Base-by-base conservation (phyloP, 1,140 invertebrate species). In the Drosophila punjabiensis region DNA sequence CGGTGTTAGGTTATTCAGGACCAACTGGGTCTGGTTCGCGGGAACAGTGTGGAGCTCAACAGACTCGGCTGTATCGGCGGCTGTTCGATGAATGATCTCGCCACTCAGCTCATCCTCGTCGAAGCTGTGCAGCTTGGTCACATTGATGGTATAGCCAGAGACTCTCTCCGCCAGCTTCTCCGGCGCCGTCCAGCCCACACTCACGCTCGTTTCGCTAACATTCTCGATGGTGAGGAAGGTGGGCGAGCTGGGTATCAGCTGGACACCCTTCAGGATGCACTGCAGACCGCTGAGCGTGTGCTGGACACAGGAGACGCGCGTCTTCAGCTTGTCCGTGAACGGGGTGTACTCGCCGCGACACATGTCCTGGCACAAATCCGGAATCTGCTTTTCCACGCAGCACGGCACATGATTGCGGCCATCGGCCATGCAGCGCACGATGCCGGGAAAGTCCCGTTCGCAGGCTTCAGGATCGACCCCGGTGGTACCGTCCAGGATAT, bases 371-470 rank as follows among this genome's bases (percentile, higher is more conserved):
- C 97, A 97, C 61, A 97, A 95, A 92, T 97, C 96, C 0, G 97
- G 97, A 20, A 97, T 96, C 56, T 95, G 94, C 92, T 97, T 96
- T 69, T 96, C 95, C 18, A 96, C 95, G 87, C 97, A 97, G 92
- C 97, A 97, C 0, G 97, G 97, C 41, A 97, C 96, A 93, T 97
- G 97, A 93, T 97, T 97, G 30, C 96, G 94, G 1, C 96, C 96
- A 93, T 97, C 97, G 81, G 95, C 95, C 95, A 96, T 96, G 81
- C 95, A 96, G 33, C 94, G 95, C 14, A 97, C 96, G 68, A 98
- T 97, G 43, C 94, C 93, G 2, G 96, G 96, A 79, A 98, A 96
- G 83, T 97, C 96, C 33, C 94, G 93, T 92, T 97, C 96, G 80
- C 97, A 98, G 28, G 95, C 94, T 84, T 96, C 96, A 3, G 96